Evolutionary conservation across 1,140 invertebrate genomes (phyloP), one percentile per base, ranked within the genome.

Genomic region (Drosophila grimshawi): DNA sequence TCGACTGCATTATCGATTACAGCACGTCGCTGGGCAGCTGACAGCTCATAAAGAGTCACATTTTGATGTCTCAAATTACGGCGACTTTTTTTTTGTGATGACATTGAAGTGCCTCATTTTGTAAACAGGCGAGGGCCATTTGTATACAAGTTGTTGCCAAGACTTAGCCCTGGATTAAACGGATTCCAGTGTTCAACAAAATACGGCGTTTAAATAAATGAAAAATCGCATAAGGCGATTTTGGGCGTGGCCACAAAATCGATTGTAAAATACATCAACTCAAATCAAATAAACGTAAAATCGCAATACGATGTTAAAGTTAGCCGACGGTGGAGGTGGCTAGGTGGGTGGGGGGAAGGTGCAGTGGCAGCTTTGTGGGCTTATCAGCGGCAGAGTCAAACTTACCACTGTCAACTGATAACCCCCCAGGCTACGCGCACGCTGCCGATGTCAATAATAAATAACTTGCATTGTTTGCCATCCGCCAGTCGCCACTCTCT

Each of bases 401-500:
- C 76, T 83, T 81, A 71, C 83, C 62, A 78, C 77, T 77, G 73
- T 71, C 67, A 71, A 71, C 80, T 83, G 83, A 88, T 88, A 88
- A 88, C 80, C 85, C 83, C 85, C 46, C 19, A 76, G 83, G 85
- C 63, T 56, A 51, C 32, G 45, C 56, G 66, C 29, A 62, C 41
- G 66, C 67, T 43, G 65, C 62, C 19, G 19, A 83, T 80, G 83
- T 88, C 83, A 88, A 88, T 88, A 88, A 88, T 88, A 88, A 88
- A 88, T 88, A 88, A 83, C 85, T 89, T 61, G 80, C 83, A 88
- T 86, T 86, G 83, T 88, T 86, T 88, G 76, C 80, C 65, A 19
- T 46, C 41, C 64, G 56, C 43, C 35, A 45, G 57, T 37, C 71
- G 46, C 74, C 41, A 33, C 69, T 51, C 65, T 64, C 81, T 64